Percentiles rank a stretch among this genome's conserved stretches.
phyloP scores from a whole-genome alignment of 53 echinoderm and acorn worm genomes.

The Temnopleurus reevesii region DNA sequence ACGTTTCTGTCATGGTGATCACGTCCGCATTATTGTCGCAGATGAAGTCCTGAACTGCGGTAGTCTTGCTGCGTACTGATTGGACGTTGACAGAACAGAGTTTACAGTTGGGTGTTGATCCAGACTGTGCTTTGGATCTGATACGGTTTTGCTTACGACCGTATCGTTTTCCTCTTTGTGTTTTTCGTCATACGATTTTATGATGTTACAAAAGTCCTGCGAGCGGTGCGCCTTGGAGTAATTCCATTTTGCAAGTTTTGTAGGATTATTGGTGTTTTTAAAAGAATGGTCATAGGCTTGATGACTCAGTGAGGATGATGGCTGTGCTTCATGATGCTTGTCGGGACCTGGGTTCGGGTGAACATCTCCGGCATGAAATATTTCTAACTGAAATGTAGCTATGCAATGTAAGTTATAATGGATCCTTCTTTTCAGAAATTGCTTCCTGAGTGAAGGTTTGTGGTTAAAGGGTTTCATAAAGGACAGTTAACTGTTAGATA shows the following conservation, averaged over 20 bases:
- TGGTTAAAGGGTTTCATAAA: background rate
- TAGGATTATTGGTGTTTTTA: no score
- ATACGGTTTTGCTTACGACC: no score
- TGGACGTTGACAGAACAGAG: conserved; percentile 51
- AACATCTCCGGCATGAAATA: background rate
- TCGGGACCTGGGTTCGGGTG: background rate
- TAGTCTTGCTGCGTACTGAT: conserved; percentile 34
- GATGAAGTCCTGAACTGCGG: conserved; percentile 44
- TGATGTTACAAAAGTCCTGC: no score
- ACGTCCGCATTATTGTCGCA: conserved; percentile 53
- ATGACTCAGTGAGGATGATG: no score
- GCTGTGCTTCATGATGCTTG: background rate
- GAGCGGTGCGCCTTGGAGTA: no score
- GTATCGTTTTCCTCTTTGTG: no score
- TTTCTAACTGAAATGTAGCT: background rate
- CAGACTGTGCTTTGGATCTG: no score
- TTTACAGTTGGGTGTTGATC: background rate
- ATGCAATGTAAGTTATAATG: background rate
- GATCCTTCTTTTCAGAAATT: background rate
- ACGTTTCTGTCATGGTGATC: conserved; percentile 50
- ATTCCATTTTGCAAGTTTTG: no score
- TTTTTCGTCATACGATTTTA: no score
- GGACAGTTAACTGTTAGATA: background rate
- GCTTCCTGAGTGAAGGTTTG: background rate
- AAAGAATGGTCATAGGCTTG: no score